A percentile compares a stretch with the other conserved stretches of the same genome.
Evolutionary conservation across 2,113 vertebrate species (phyloP).

Genomic region (Acrocephalus kingi): DNA sequence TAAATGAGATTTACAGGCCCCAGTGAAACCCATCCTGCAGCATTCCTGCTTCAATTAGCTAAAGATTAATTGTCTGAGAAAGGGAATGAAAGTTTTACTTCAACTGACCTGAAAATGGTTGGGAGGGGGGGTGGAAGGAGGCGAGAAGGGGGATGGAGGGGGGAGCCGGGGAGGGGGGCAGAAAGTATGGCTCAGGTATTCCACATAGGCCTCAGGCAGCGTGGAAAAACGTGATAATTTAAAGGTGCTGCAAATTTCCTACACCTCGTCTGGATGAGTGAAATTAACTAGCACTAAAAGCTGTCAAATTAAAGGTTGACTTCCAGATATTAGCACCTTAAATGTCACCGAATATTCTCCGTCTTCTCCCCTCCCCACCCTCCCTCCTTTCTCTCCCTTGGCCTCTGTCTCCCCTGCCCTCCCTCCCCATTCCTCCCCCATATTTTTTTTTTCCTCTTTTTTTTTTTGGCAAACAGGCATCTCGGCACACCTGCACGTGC

Average conservation of each 20-base stretch:
- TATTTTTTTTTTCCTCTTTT: not conserved
- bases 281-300: conserved; percentile 85
- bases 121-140: not conserved
- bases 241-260: conserved; percentile 81
- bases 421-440: not conserved
- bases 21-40: conserved; percentile 75
- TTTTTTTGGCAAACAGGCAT: conserved; percentile 59
- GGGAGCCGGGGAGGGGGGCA: not conserved
- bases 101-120: conserved; percentile 70
- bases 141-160: not conserved
- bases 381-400: not conserved
- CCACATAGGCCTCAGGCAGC: conserved; percentile 74
- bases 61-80: conserved; percentile 82
- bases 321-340: conserved; percentile 84
- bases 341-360: conserved; percentile 80
- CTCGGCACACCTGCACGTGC: conserved; percentile 78
- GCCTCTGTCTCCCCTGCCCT: not conserved
- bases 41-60: conserved; percentile 80
- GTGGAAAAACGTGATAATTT: conserved; percentile 80
- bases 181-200: conserved; percentile 74
- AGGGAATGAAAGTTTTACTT: conserved; percentile 81
- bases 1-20: conserved; percentile 85
- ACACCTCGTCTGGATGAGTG: conserved; percentile 76
- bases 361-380: conserved; percentile 29
- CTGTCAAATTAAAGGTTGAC: conserved; percentile 88